Percentiles rank a stretch among this genome's conserved stretches.
phyloP scores from a whole-genome alignment of 2,113 vertebrate species.

The Dryoscopus gambensis region DNA sequence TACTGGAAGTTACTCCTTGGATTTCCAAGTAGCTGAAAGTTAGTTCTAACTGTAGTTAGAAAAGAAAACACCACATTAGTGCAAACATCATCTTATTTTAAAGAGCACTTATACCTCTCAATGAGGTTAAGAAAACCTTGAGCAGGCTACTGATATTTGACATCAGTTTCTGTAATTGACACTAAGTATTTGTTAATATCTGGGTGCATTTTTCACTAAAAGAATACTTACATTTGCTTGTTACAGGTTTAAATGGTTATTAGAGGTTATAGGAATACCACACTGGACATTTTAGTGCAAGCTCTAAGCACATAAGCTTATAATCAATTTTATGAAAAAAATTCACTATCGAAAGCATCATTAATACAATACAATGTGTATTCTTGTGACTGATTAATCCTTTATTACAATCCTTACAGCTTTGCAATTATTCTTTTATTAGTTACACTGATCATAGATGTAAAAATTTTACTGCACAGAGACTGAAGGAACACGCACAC shows the following conservation, averaged over 20 bases:
- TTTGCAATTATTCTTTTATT: not conserved
- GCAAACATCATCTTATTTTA: not conserved
- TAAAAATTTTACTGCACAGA: not conserved
- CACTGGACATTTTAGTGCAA: not conserved
- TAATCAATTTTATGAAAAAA: not conserved
- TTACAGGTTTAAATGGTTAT: not conserved
- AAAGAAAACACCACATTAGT: not conserved
- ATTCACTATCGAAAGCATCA: not conserved
- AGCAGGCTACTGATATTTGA: not conserved
- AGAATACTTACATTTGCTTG: not conserved
- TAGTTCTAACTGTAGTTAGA: conserved; percentile 84
- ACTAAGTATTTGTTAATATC: not conserved
- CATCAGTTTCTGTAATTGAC: not conserved
- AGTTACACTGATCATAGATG: not conserved
- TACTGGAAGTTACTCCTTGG: conserved; percentile 89
- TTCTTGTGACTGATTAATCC: not conserved
- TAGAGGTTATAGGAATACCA: not conserved
- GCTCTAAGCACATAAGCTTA: not conserved
- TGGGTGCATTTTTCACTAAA: not conserved
- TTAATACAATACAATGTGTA: not conserved
- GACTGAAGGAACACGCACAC: not conserved
- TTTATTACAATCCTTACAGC: not conserved
- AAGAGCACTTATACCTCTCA: not conserved
- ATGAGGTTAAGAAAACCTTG: not conserved
- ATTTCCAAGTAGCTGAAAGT: conserved; percentile 97